Evolutionary conservation across 1,140 invertebrate species (phyloP).

Genomic region (Drosophila orosa): DNA sequence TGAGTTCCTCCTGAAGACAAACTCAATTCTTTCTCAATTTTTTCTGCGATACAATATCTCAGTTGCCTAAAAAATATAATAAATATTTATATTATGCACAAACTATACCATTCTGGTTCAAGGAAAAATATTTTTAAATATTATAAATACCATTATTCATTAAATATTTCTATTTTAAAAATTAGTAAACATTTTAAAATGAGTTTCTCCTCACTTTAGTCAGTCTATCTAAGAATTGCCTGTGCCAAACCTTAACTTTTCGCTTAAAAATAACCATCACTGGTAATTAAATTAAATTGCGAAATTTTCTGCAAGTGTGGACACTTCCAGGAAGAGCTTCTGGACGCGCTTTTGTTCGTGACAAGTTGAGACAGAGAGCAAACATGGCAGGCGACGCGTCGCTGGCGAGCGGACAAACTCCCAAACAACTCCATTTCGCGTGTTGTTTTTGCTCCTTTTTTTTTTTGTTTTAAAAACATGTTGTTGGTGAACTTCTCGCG

Average conservation of each 20-base stretch:
- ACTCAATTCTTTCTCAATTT: no score
- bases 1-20: no score
- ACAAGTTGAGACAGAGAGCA: slow-evolving; percentile 72
- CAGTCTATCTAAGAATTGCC: no score
- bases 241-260: background rate
- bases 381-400: slow-evolving; percentile 48
- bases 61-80: no score
- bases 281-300: background rate
- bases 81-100: no score
- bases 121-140: no score
- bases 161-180: no score
- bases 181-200: no score
- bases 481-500: slow-evolving; percentile 38
- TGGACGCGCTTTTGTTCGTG: slow-evolving; percentile 46
- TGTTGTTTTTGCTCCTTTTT: slow-evolving; percentile 4
- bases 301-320: slow-evolving; percentile 8
- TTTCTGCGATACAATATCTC: no score
- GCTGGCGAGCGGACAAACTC: slow-evolving; percentile 37
- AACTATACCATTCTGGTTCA: no score
- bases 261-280: background rate
- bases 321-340: slow-evolving; percentile 15
- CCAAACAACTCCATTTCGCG: slow-evolving; percentile 47
- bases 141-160: no score
- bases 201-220: background rate
- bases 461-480: slow-evolving; percentile 5